Percentiles rank a stretch among this genome's conserved stretches.
These are phyloP conservation scores for Amphipyra berbera DNA, from an alignment of 2,888 invertebrate species.

Conservation along the genomic window DNA sequence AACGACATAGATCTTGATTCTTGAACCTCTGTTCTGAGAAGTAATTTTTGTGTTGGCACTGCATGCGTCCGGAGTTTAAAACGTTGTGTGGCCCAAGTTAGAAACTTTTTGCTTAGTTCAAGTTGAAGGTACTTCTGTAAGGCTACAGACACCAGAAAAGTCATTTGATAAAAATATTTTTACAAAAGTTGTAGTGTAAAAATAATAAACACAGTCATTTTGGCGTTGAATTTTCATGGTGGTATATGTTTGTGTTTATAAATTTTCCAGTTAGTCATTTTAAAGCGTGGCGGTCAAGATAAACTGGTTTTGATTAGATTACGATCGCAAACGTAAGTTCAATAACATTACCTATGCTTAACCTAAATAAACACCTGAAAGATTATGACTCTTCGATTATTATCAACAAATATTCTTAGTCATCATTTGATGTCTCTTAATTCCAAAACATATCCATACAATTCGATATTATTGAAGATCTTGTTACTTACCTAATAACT, in stretches of 20 bases:
- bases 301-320: not conserved
- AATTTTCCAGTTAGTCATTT: not conserved
- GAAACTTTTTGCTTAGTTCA: conserved; percentile 39
- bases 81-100: conserved; percentile 71
- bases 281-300: not conserved
- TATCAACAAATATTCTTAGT: not conserved
- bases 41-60: conserved; percentile 82
- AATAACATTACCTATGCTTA: not conserved
- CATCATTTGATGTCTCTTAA: too few species aligned
- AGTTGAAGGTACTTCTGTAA: conserved; percentile 53
- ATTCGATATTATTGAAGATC: too few species aligned
- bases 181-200: too few species aligned
- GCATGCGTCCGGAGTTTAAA: conserved; percentile 80
- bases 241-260: not conserved
- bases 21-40: conserved; percentile 85
- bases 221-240: not conserved
- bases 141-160: conserved; percentile 22
- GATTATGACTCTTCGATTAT: not conserved
- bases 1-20: conserved; percentile 86
- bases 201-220: not conserved
- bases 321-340: not conserved
- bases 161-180: not conserved
- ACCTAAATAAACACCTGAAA: not conserved
- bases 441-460: too few species aligned
- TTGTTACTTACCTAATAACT: too few species aligned